Percentiles rank a stretch among this genome's conserved stretches.
Evolutionary conservation across 2,888 invertebrate genomes (phyloP).

Genomic region (Epinotia demarniana): DNA sequence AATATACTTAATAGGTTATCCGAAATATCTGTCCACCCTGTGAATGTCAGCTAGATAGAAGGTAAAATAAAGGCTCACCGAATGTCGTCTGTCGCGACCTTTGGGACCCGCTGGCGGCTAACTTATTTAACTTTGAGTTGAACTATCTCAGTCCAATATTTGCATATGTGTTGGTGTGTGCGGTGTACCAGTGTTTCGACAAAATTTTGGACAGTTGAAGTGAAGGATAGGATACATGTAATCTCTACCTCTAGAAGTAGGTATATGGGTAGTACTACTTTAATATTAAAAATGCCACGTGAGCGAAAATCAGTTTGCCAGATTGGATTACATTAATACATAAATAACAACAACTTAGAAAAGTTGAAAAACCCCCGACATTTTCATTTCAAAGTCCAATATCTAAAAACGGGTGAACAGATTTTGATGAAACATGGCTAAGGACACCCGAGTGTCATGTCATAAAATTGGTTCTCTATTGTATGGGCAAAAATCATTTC

Average conservation of each 20-base stretch:
- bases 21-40: constrained; percentile 54
- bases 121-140: constrained; percentile 75
- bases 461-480: too few species aligned
- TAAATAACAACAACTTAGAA: too few species aligned
- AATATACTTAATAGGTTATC: not conserved
- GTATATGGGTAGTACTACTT: too few species aligned
- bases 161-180: constrained; percentile 60
- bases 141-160: constrained; percentile 80
- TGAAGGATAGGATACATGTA: not conserved
- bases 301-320: too few species aligned
- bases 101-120: constrained; percentile 68
- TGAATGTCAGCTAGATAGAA: constrained; percentile 60
- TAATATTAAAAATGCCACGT: too few species aligned
- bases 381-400: too few species aligned
- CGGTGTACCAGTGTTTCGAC: not conserved
- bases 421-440: too few species aligned
- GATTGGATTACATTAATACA: too few species aligned
- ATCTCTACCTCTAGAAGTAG: not conserved
- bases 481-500: too few species aligned
- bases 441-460: too few species aligned
- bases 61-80: constrained; percentile 79
- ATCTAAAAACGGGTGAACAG: too few species aligned
- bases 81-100: constrained; percentile 80
- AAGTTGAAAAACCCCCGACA: too few species aligned
- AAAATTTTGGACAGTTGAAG: not conserved